Evolutionary conservation across 2,113 vertebrate species (phyloP).

Genomic region (Cairina moschata): DNA sequence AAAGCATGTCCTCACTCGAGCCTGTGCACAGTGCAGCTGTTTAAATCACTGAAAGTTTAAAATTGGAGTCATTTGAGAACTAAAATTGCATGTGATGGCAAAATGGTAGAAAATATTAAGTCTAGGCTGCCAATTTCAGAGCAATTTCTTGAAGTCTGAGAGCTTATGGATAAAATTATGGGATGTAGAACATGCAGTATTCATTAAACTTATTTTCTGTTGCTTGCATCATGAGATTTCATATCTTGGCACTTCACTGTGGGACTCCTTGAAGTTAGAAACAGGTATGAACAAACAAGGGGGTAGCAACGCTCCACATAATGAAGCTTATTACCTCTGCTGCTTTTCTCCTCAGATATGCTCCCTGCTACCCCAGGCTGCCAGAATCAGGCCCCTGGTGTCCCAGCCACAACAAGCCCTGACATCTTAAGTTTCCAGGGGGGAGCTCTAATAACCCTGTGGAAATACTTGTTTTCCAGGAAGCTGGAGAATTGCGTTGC

Average conservation of each 20-base stretch:
- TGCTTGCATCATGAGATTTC: not conserved
- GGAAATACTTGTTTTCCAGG: not conserved
- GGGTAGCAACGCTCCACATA: not conserved
- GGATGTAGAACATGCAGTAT: not conserved
- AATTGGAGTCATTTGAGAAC: slow-evolving; percentile 25
- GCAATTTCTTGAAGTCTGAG: slow-evolving; percentile 29
- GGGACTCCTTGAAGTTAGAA: not conserved
- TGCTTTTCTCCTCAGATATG: not conserved
- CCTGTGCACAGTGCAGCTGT: slow-evolving; percentile 25
- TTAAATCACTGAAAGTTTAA: slow-evolving; percentile 56
- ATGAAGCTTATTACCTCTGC: not conserved
- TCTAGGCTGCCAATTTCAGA: slow-evolving; percentile 31
- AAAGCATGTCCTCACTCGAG: slow-evolving; percentile 29
- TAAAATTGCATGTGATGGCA: slow-evolving; percentile 35
- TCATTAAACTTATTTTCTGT: slow-evolving; percentile 1
- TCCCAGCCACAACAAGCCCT: not conserved
- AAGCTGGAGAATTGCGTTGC: not conserved
- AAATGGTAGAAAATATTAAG: slow-evolving; percentile 40
- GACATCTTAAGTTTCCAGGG: not conserved
- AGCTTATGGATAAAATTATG: not conserved
- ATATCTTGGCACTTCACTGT: not conserved
- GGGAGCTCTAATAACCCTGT: not conserved
- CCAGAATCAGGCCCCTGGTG: not conserved
- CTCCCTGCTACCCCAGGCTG: not conserved
- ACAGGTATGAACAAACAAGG: not conserved